Base-by-base conservation (phyloP, 2,797 vertebrate genomes). In the Channa striata region DNA sequence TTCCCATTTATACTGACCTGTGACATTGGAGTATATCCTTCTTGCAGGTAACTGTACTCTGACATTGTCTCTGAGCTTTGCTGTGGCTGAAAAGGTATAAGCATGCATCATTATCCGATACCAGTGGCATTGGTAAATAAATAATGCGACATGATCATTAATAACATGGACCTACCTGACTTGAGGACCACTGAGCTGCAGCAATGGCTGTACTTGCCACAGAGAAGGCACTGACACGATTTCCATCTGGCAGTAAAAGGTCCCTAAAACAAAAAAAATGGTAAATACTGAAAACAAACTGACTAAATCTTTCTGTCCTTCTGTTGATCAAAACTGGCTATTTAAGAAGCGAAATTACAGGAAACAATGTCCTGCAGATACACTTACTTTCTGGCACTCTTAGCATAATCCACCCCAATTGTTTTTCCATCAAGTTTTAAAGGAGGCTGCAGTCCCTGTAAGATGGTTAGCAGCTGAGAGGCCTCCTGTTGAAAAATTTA, bases 141-240 rank as follows among this genome's bases (percentile, higher is more conserved):
- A 17, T 43, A 43, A 14, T 43, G 17, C 5, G 3, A 40, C 13
- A 13, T 40, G 8, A 23, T 12, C 23, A 43, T 6, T 3, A 42
- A 50, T n/a, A 11, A 14, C 11, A 19, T 6, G 11, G 47, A 12
- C 72, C 25, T 90, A 99, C 98, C 96, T 99, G 98, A 80, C 93
- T 98, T 30, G 98, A 99, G 0, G 98, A 99, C 98, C 98, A 99
- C 93, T 99, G 98, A 73, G 98, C 98, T 44, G 98, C 98, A 82
- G 98, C 98, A 57, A 99, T 99, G 60, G 98, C 98, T 54, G 98
- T 99, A 80, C 98, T 99, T 49, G 98, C 98, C 75, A 99, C 98
- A 62, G 98, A 99, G 83, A 98, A 99, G 73, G 97, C 97, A 64
- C 97, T 99, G 87, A 99, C 95, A 42, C 97, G 95, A 91, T 98